phyloP scores from a whole-genome alignment of 2,888 invertebrate species.

The Drosophila sordidula region DNA sequence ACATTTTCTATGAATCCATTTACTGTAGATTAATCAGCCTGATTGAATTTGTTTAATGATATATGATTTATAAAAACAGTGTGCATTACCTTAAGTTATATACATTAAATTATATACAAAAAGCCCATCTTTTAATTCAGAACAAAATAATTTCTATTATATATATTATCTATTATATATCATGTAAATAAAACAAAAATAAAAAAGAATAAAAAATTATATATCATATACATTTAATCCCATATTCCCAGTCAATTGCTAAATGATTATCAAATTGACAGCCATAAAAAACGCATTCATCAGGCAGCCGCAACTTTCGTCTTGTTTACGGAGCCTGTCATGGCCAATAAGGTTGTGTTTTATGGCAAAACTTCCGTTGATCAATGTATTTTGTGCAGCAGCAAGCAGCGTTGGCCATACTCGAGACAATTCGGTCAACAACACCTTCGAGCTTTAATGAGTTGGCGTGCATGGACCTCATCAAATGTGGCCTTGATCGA shows the following conservation, averaged over 20 bases:
- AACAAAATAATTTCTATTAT: too few relatives aligned
- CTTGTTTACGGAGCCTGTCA: conserved; percentile 57
- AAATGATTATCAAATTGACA: conserved; percentile 34
- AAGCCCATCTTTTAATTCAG: too few relatives aligned
- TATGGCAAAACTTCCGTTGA: conserved; percentile 63
- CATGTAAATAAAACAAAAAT: too few relatives aligned
- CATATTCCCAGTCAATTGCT: conserved; percentile 15
- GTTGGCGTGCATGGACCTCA: conserved; percentile 43
- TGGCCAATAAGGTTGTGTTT: conserved; percentile 37
- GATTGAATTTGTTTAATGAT: too few relatives aligned
- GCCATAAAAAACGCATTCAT: conserved; percentile 56
- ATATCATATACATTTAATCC: not conserved
- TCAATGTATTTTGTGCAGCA: conserved; percentile 26
- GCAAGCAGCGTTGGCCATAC: conserved; percentile 1
- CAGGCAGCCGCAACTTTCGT: conserved; percentile 13
- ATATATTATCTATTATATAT: too few relatives aligned
- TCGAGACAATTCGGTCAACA: conserved; percentile 22
- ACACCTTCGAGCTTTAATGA: conserved; percentile 30
- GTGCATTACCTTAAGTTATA: too few relatives aligned
- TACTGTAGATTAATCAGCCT: too few relatives aligned
- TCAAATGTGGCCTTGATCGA: conserved; percentile 64
- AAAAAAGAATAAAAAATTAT: too few relatives aligned
- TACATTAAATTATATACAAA: too few relatives aligned
- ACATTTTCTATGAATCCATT: too few relatives aligned
- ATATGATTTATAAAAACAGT: too few relatives aligned